Conservation (phyloP, 2,888 invertebrate genomes). For the Melanostoma mellinum region DNA sequence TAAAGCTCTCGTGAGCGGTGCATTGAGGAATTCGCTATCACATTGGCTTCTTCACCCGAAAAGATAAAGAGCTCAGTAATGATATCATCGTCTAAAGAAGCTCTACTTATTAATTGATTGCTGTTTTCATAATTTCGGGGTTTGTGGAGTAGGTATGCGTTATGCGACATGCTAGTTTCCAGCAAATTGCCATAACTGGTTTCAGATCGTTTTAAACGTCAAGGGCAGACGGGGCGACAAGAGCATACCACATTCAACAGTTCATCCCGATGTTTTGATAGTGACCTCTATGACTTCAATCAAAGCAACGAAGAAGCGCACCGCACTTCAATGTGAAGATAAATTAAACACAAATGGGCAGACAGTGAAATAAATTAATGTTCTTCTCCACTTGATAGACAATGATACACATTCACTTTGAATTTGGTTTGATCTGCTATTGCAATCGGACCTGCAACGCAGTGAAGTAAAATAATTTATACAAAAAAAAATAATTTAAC, state of each 20-base stretch:
- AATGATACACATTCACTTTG: conserved; percentile 26
- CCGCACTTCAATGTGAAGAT: conserved; percentile 20
- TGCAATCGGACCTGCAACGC: conserved; percentile 36
- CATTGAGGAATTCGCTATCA: conserved; percentile 25
- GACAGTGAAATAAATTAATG: conserved; percentile 28
- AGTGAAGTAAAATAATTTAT: not conserved
- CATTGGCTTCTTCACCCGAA: not conserved
- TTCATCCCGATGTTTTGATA: conserved; percentile 32
- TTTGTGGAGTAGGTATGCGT: conserved; percentile 1
- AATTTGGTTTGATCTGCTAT: conserved; percentile 34
- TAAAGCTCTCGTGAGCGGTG: not conserved
- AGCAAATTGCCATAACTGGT: conserved; percentile 40
- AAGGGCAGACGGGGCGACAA: not conserved
- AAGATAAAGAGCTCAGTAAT: conserved; percentile 37
- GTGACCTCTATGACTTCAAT: conserved; percentile 64
- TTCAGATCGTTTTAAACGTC: conserved; percentile 30
- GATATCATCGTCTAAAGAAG: conserved; percentile 62
- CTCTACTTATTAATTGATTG: conserved; percentile 41
- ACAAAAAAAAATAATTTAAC: conserved; percentile 26
- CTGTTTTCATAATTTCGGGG: conserved; percentile 10
- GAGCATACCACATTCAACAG: conserved; percentile 54
- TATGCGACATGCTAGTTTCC: conserved; percentile 6
- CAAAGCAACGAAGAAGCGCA: conserved; percentile 33
- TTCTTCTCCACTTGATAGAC: conserved; percentile 18
- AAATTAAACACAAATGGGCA: conserved; percentile 28